These are phyloP conservation scores for Emys orbicularis DNA, from an alignment of 2,797 vertebrate genomes.

Conservation along the genomic window DNA sequence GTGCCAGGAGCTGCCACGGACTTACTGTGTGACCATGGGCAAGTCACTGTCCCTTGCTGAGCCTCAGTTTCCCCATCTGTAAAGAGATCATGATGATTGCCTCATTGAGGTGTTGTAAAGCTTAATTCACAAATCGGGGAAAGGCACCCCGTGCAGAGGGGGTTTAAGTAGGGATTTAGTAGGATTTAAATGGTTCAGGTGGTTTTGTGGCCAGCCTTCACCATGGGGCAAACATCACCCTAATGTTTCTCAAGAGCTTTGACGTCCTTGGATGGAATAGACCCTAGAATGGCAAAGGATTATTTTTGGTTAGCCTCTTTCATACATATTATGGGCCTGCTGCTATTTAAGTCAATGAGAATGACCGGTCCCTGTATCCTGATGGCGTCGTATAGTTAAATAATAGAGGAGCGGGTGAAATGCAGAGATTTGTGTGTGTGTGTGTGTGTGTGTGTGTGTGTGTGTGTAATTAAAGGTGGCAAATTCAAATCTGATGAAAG, in stretches of 20 bases:
- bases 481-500: neutral
- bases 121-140: neutral
- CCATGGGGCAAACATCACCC: neutral
- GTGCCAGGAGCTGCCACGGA: neutral
- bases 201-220: neutral
- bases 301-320: neutral
- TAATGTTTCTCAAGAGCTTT: neutral
- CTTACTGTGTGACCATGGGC: neutral
- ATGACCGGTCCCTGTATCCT: neutral
- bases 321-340: neutral
- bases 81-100: neutral
- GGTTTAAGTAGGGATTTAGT: neutral
- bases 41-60: neutral
- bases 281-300: neutral
- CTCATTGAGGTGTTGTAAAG: neutral
- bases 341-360: neutral
- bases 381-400: neutral
- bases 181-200: neutral
- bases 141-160: neutral
- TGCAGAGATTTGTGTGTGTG: neutral
- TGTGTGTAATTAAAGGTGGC: neutral
- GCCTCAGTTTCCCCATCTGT: neutral
- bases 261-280: neutral
- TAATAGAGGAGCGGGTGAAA: neutral
- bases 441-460: too few species aligned